Evolutionary conservation across 2,113 vertebrate species (phyloP).

Genomic region (Plecotus auritus): DNA sequence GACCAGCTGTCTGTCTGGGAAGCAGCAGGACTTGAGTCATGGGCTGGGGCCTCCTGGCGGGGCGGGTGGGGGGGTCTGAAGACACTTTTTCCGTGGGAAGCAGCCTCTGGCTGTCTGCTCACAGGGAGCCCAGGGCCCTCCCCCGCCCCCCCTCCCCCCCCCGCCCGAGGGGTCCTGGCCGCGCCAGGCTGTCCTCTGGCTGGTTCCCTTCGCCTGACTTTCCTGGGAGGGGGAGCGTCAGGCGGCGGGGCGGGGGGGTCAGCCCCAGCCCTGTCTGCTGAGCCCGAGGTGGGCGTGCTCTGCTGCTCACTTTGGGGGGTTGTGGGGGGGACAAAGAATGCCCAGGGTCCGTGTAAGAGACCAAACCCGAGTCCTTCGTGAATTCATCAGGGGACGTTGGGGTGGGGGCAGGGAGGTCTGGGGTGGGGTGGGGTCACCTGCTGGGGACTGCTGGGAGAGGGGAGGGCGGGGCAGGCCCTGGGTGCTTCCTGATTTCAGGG

Average conservation of each 20-base stretch:
- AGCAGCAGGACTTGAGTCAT: slow-evolving; percentile 2
- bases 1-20: not conserved
- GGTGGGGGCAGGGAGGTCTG: rapidly evolving
- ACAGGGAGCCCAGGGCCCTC: not conserved
- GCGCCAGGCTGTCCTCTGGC: rapidly evolving
- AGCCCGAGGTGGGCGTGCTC: not conserved
- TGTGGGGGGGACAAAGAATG: rapidly evolving
- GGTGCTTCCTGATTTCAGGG: rapidly evolving
- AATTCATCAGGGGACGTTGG: not conserved
- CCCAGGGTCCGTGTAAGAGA: no score
- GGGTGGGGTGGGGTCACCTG: not conserved
- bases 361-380: rapidly evolving
- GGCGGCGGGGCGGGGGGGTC: not conserved
- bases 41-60: slow-evolving; percentile 2
- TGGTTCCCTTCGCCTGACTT: not conserved
- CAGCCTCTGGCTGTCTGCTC: not conserved
- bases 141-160: not conserved
- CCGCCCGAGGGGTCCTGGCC: not conserved
- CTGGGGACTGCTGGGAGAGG: rapidly evolving
- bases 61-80: not conserved
- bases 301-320: no score
- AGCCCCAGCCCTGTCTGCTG: not conserved
- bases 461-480: not conserved
- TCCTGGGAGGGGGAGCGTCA: not conserved
- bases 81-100: slow-evolving; percentile 58